Evolutionary conservation across 1,140 invertebrate genomes (phyloP).

Genomic region (Bombus affinis): DNA sequence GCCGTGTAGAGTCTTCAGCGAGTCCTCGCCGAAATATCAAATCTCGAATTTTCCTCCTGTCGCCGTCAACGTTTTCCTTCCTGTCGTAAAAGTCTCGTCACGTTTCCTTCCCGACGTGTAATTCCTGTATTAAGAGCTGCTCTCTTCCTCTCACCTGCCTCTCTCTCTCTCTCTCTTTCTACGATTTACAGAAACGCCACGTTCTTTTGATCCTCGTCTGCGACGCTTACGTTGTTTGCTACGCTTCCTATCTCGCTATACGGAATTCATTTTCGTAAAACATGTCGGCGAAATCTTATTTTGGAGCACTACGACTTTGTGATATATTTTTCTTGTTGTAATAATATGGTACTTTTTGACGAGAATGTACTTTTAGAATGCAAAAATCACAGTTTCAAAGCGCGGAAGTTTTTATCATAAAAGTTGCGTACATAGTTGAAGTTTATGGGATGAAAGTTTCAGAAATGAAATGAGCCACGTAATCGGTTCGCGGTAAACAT

Average conservation of each 20-base stretch:
- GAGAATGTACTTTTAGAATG: no score
- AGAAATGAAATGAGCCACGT: no score
- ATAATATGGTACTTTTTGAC: background rate
- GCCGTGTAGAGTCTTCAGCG: constrained; percentile 30
- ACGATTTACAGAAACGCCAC: constrained; percentile 7
- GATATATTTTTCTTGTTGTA: background rate
- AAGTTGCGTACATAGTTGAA: no score
- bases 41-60: constrained; percentile 49
- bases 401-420: no score
- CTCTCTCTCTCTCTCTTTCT: background rate
- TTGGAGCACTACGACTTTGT: background rate
- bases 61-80: background rate
- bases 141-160: background rate
- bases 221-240: background rate
- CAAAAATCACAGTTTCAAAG: background rate
- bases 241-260: background rate
- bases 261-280: constrained; percentile 4
- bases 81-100: background rate
- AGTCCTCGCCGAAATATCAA: constrained; percentile 53
- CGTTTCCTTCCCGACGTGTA: constrained; percentile 8
- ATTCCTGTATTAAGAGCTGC: constrained; percentile 21
- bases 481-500: background rate
- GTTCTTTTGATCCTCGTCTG: background rate
- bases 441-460: no score
- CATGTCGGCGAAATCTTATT: background rate